Base-by-base conservation (phyloP, 1,140 invertebrate species). In the Olivierus martensii region DNA sequence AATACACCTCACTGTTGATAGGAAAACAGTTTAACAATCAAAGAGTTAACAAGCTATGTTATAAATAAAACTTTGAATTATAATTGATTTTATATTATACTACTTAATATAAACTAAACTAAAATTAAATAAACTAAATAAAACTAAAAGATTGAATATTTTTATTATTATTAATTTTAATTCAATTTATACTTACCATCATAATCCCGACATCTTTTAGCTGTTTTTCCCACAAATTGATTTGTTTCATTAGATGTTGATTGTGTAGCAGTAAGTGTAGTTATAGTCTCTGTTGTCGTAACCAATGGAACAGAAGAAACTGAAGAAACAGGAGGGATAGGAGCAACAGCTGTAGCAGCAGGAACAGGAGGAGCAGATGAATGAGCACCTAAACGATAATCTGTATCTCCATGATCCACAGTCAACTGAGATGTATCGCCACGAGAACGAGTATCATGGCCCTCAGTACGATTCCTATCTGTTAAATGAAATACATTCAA, bases 171-270 rank as follows among this genome's bases (percentile, higher is more conserved):
- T 28, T 6, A 28, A 28, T 28, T 28, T 9, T 28, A 28, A 28
- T 28, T 9, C 9, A 28, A 28, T 10, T 42, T 4, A 14, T 11
- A 46, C 59, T 61, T 61, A 73, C 71, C 72, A 65, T 76, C 74
- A 65, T 70, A 76, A 60, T 75, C 73, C 51, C 70, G 60, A 61
- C 74, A 75, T 42, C 72, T 56, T 52, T 54, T 54, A 12, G 49
- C 21, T n/a, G 12, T n/a, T 37, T 52, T 45, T 9, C 21, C 43
- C 9, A 39, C 11, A 36, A 34, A 44, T 17, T 28, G 28, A 28
- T 28, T 28, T 6, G 28, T 28, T 28, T 28, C 28, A 28, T 9
- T 28, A 28, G 28, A 28, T 28, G 28, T 28, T 6, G 28, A 28
- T 9, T 28, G 28, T 28, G 28, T 28, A 28, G 28, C 9, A 28